Evolutionary conservation across 2,888 invertebrate genomes (phyloP), one percentile per base, ranked within the genome.

Genomic region (Ennomos quercinarius): DNA sequence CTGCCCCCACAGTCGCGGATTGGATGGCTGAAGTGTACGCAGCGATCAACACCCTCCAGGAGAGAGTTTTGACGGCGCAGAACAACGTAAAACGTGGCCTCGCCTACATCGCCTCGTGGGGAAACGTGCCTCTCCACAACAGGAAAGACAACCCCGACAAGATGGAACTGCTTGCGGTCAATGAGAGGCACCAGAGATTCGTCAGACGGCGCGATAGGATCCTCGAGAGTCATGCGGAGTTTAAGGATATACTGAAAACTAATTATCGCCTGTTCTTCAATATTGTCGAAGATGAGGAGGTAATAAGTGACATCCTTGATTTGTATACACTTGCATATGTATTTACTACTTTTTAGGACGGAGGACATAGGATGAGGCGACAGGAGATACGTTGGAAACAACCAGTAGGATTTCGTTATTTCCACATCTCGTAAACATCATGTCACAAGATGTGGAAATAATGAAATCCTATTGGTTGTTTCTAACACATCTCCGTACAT

Each of bases 221-320:
- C 36, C 57, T 84, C 0, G 78, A 79, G 0, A 94, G 95, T 13
- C 94, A 94, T 35, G 80, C 81, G 6, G 93, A 95, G 57, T 93
- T 96, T 40, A 79, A 92, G 61, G 77, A 89, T 6, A 85, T 95
- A 11, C 86, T 97, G 63, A 87, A 89, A 35, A 90, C 94, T 3
- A 97, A 97, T 83, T 95, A 95, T 68, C 94, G 94, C 56, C 77
- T 97, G 5, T 96, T 95, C 73, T 95, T 96, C 71, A 95, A 96
- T 72, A 90, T 95, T 42, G 78, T 91, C 57, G 90, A 93, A 0
- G 93, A 93, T 37, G 85, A 81, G 60, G 86, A 90, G 78, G 91
- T 91, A 77, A 66, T 17, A 4, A 27, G 2, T 27, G 27, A 27
- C 6, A 6, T 27, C 6, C 27, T 27, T 5, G 27, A 5, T 27